Evolutionary conservation across 2,888 invertebrate genomes (phyloP).

Genomic region (Clivina fossor): DNA sequence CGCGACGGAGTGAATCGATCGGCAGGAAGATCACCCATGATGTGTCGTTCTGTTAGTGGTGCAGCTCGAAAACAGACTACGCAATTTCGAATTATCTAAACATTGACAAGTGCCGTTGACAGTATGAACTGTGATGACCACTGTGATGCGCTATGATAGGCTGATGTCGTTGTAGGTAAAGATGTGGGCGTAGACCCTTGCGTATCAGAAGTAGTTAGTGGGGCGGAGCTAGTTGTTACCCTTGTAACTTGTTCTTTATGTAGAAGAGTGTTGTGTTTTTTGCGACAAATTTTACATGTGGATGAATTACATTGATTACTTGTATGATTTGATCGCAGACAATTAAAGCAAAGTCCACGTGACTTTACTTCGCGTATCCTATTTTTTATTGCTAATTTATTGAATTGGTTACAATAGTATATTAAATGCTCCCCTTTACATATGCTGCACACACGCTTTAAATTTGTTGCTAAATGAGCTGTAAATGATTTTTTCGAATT

Average conservation of each 20-base stretch:
- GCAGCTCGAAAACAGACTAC: too few species aligned
- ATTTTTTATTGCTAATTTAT: neutral
- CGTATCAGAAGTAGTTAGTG: too few species aligned
- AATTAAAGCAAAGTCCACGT: neutral
- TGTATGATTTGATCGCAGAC: neutral
- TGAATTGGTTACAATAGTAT: slow-evolving; percentile 8
- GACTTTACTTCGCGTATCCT: neutral
- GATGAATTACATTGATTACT: neutral
- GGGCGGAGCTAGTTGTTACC: too few species aligned
- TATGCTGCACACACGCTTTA: neutral
- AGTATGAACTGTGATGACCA: slow-evolving; percentile 15
- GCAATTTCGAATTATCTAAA: too few species aligned
- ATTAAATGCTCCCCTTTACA: slow-evolving; percentile 2
- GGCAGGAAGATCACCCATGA: too few species aligned
- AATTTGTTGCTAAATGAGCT: neutral
- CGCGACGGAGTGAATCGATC: too few species aligned
- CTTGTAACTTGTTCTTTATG: slow-evolving; percentile 33
- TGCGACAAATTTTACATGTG: slow-evolving; percentile 23
- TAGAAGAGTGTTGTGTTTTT: slow-evolving; percentile 33
- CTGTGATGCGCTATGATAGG: neutral
- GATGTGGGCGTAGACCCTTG: neutral
- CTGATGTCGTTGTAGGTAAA: neutral
- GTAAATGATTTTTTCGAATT: neutral
- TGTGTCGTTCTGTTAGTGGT: too few species aligned
- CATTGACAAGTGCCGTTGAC: slow-evolving; percentile 17